Evolutionary conservation across 2,888 invertebrate species (phyloP).

Genomic region (Lepidocyrtoides sp.): DNA sequence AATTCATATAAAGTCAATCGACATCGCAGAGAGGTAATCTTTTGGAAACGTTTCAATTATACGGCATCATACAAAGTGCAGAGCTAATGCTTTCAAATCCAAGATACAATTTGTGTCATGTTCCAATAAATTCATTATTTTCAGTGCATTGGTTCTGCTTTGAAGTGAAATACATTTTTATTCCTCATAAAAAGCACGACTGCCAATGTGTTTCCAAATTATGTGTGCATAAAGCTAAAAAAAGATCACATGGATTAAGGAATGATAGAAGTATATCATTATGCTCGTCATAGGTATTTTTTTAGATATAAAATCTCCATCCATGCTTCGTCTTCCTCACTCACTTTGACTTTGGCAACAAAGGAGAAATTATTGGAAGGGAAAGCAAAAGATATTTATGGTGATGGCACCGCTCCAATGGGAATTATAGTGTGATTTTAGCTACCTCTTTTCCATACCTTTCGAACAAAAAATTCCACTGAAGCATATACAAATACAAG

Average conservation of each 20-base stretch:
- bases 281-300: background rate
- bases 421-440: conserved; percentile 81
- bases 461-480: conserved; percentile 21
- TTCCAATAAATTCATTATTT: conserved; percentile 64
- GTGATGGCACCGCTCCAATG: conserved; percentile 81
- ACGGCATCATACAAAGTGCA: background rate
- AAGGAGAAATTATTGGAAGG: conserved; percentile 75
- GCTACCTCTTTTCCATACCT: conserved; percentile 58
- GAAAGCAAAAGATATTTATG: conserved; percentile 82
- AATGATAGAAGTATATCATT: background rate
- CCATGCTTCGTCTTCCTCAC: conserved; percentile 66
- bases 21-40: conserved; percentile 27
- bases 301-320: conserved; percentile 20
- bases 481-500: background rate
- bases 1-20: conserved; percentile 35
- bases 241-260: too few relatives aligned
- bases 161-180: background rate
- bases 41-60: conserved; percentile 36
- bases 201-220: background rate
- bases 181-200: background rate
- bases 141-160: conserved; percentile 13
- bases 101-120: conserved; percentile 11
- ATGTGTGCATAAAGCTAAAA: background rate
- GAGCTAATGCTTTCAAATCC: background rate
- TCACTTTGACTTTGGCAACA: conserved; percentile 78